phyloP scores from a whole-genome alignment of 1,140 invertebrate species.

The Chrysopa pallens region DNA sequence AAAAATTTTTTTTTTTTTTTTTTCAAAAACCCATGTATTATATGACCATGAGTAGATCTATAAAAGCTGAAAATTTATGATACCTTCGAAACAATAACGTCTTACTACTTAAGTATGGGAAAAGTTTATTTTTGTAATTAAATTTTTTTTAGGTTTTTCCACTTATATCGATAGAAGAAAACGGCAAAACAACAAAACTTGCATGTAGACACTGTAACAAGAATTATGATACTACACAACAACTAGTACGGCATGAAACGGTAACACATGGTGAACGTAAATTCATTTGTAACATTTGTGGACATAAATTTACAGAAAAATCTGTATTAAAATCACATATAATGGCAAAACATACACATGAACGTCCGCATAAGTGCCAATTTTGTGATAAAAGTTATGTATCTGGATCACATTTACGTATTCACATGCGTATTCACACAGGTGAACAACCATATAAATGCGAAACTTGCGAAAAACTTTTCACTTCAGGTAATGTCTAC shows the following conservation, averaged over 20 bases:
- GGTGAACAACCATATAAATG: not conserved
- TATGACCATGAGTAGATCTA: no score
- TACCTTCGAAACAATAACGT: no score
- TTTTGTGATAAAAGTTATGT: no score
- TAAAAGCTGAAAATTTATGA: no score
- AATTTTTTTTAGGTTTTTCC: no score
- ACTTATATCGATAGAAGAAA: no score
- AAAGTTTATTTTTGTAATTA: no score
- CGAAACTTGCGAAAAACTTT: not conserved
- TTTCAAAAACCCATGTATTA: no score
- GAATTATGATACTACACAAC: not conserved
- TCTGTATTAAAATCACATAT: not conserved
- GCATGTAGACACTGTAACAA: not conserved
- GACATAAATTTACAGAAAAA: not conserved
- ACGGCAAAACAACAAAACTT: not conserved
- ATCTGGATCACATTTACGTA: not conserved
- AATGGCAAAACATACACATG: not conserved
- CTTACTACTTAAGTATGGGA: no score
- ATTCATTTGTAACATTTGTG: not conserved
- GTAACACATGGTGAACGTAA: not conserved
- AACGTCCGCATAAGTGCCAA: no score
- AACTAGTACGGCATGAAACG: not conserved
- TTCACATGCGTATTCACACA: not conserved
- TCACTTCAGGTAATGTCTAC: not conserved
- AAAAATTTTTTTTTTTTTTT: no score